Evolutionary conservation across 2,888 invertebrate species (phyloP).

Genomic region (Imbricaverruca yamaguchii): DNA sequence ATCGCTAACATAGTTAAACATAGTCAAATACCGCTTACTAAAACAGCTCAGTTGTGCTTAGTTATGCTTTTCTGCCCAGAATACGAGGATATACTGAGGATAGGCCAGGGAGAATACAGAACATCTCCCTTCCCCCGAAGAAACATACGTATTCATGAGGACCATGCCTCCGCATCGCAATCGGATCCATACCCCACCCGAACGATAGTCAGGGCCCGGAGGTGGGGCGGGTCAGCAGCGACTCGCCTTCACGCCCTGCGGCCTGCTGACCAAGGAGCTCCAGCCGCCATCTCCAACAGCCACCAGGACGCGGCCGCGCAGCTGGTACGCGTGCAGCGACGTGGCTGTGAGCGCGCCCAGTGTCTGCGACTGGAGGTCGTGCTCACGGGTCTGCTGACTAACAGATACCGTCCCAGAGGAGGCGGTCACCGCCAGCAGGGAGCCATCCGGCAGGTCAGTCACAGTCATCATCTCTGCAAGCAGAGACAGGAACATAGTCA

Average conservation of each 20-base stretch:
- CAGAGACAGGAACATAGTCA: neutral
- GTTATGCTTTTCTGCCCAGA: too few species aligned
- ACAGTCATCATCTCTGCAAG: neutral
- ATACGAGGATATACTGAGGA: too few species aligned
- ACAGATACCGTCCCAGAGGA: neutral
- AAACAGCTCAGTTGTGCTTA: too few species aligned
- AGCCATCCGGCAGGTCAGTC: neutral
- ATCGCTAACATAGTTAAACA: too few species aligned
- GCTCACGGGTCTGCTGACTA: neutral
- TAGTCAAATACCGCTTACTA: too few species aligned
- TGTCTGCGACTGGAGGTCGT: neutral
- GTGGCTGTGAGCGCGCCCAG: neutral
- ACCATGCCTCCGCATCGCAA: too few species aligned
- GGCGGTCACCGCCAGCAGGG: neutral
- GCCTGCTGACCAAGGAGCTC: constrained; percentile 18
- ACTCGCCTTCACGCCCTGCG: constrained; percentile 13
- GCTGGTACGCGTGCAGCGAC: neutral
- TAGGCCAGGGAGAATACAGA: too few species aligned
- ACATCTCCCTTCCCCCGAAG: too few species aligned
- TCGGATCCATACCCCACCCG: too few species aligned
- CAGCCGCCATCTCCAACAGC: constrained; percentile 10
- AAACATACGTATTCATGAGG: too few species aligned
- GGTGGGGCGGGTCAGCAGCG: neutral
- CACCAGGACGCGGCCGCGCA: neutral
- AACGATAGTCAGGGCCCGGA: too few species aligned